A percentile compares a stretch with the other conserved stretches of the same genome.
These are phyloP conservation scores for Branchinecta lynchi DNA, from an alignment of 1,140 invertebrate genomes.

Conservation along the genomic window DNA sequence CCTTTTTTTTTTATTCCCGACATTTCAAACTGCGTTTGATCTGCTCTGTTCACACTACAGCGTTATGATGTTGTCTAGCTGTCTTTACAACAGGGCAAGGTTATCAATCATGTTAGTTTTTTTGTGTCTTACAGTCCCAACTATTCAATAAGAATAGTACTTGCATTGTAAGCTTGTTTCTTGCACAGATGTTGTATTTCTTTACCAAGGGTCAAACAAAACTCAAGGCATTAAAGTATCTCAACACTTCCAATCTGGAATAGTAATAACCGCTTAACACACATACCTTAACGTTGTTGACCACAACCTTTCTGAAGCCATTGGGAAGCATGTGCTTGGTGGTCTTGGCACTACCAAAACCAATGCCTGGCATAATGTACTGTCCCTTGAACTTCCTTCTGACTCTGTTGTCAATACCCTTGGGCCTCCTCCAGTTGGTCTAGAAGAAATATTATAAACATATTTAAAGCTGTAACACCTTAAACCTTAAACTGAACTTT, in stretches of 20 bases:
- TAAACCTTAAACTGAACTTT: too few species aligned
- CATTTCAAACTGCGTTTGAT: too few species aligned
- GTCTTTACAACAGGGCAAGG: too few species aligned
- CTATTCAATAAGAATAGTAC: neutral
- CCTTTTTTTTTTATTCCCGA: too few species aligned
- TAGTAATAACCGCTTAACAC: neutral
- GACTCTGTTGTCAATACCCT: conserved; percentile 99
- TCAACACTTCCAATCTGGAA: neutral
- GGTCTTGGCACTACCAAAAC: conserved; percentile 89
- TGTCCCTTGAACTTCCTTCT: conserved; percentile 97
- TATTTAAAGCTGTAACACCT: neutral
- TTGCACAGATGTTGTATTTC: neutral
- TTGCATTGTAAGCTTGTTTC: conserved; percentile 17
- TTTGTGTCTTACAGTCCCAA: neutral
- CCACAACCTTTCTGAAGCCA: conserved; percentile 86
- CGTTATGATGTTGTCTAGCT: too few species aligned
- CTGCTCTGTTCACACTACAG: too few species aligned
- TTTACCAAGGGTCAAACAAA: too few species aligned
- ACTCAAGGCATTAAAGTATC: too few species aligned
- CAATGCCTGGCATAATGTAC: conserved; percentile 96
- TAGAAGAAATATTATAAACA: conserved; percentile 32
- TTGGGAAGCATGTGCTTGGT: conserved; percentile 92
- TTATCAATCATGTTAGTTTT: too few species aligned
- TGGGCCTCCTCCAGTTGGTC: conserved; percentile 79
- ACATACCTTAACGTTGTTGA: conserved; percentile 65